Conservation (phyloP, 1,140 invertebrate genomes). For the Prorops nasuta region DNA sequence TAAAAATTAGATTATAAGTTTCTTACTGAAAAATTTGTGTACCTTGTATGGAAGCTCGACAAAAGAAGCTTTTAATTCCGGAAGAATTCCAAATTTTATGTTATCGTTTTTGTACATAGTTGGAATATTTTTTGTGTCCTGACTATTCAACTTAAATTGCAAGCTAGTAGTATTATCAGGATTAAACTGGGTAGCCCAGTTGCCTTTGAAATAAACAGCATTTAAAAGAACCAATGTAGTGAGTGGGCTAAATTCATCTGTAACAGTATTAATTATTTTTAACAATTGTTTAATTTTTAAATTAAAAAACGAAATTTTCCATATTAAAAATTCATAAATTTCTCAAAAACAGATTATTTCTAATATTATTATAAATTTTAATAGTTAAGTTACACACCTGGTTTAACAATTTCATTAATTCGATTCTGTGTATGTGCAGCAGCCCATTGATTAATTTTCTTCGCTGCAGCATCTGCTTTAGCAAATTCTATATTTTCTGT, state of each 20-base stretch:
- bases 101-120: conserved; percentile 41
- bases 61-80: conserved; percentile 43
- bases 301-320: background rate
- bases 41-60: conserved; percentile 59
- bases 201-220: conserved; percentile 83
- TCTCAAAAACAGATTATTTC: too few relatives aligned
- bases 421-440: conserved; percentile 57
- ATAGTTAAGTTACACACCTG: conserved; percentile 45
- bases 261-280: conserved; percentile 12
- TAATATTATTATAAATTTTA: too few relatives aligned
- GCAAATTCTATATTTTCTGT: conserved; percentile 44
- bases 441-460: conserved; percentile 61
- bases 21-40: conserved; percentile 1
- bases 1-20: background rate
- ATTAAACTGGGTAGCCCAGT: conserved; percentile 73
- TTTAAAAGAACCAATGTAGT: conserved; percentile 73
- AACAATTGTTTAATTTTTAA: background rate
- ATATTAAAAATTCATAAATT: background rate
- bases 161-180: conserved; percentile 53
- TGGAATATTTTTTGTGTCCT: conserved; percentile 42
- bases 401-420: conserved; percentile 57
- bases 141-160: conserved; percentile 58
- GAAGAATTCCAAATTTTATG: conserved; percentile 42
- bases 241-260: conserved; percentile 51
- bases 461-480: conserved; percentile 28